phyloP scores from a whole-genome alignment of 1,140 invertebrate genomes.

The Sycobia sp. region DNA sequence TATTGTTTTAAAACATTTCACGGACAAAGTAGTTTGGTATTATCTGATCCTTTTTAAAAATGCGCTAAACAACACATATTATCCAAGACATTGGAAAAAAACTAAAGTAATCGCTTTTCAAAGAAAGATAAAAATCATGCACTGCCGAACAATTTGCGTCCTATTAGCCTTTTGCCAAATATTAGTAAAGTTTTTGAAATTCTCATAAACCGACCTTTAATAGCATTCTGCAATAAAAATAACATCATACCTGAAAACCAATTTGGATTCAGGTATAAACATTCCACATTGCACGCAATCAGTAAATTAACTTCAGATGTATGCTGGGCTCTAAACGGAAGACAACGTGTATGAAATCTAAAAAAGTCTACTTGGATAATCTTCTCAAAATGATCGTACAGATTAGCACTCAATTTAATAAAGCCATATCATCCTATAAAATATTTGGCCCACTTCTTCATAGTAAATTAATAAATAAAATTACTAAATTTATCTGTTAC shows the following conservation, averaged over 20 bases:
- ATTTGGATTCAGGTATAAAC: constrained; percentile 29
- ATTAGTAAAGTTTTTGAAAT: background rate
- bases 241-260: no score
- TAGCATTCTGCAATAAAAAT: background rate
- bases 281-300: constrained; percentile 32
- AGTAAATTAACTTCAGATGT: constrained; percentile 28
- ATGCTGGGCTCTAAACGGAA: background rate
- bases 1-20: no score
- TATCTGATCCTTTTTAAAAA: no score
- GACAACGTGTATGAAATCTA: background rate
- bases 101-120: no score
- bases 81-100: no score
- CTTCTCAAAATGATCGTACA: background rate
- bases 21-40: no score
- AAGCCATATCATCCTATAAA: no score
- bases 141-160: background rate
- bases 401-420: background rate
- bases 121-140: background rate
- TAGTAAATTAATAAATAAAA: no score
- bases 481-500: no score
- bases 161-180: no score
- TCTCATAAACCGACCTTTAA: background rate
- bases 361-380: background rate
- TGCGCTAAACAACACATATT: no score
- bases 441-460: no score